Conservation (phyloP, 1,140 invertebrate genomes). For the Leptoteleia sp. region DNA sequence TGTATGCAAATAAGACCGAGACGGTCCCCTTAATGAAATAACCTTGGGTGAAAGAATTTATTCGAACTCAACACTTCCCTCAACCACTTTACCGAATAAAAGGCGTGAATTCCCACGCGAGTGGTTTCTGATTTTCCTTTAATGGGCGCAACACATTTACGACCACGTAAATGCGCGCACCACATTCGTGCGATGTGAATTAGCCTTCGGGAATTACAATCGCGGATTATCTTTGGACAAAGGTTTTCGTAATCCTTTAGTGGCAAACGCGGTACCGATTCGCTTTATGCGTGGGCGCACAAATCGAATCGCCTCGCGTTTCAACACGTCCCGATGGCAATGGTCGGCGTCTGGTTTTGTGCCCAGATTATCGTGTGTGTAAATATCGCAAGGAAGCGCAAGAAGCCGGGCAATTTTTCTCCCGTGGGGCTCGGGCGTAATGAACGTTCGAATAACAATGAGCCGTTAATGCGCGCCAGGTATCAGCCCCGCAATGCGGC, state of each 20-base stretch:
- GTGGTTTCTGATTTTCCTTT: conserved; percentile 64
- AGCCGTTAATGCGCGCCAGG: background rate
- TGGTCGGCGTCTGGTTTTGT: conserved; percentile 43
- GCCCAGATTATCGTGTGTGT: conserved; percentile 58
- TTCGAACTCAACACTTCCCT: conserved; percentile 10
- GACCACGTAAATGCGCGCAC: conserved; percentile 55
- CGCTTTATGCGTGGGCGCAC: conserved; percentile 64
- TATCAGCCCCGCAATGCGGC: too few species aligned
- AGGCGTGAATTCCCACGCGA: conserved; percentile 66
- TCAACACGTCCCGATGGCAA: conserved; percentile 65
- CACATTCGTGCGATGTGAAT: conserved; percentile 58
- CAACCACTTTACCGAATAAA: conserved; percentile 7
- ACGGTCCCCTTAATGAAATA: conserved; percentile 10
- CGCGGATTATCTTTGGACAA: conserved; percentile 66
- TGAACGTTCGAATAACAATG: too few species aligned
- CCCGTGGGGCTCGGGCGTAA: too few species aligned
- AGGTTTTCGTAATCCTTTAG: conserved; percentile 69
- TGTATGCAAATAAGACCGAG: conserved; percentile 6
- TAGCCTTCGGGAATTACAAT: conserved; percentile 66
- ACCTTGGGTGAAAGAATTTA: conserved; percentile 16
- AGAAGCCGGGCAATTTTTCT: conserved; percentile 30
- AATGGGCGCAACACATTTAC: conserved; percentile 61
- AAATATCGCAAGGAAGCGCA: conserved; percentile 39
- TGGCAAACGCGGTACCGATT: conserved; percentile 57
- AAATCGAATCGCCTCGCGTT: conserved; percentile 68